phyloP scores from a whole-genome alignment of 2,113 vertebrate genomes.

The Climacteris rufus region DNA sequence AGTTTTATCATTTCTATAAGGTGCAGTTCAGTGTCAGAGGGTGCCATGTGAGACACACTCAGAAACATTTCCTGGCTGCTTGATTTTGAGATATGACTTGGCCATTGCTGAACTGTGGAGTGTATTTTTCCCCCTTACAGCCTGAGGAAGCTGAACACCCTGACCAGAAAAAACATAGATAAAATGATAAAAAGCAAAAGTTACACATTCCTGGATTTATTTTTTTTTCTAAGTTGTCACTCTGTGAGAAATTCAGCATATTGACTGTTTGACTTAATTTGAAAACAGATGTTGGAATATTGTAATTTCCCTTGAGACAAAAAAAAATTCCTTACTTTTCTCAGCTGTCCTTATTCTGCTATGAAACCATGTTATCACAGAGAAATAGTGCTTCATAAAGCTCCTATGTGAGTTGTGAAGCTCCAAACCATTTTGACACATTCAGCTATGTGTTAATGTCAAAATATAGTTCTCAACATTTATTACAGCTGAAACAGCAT shows the following conservation, averaged over 20 bases:
- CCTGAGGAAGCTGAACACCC: background rate
- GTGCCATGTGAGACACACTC: background rate
- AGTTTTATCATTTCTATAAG: background rate
- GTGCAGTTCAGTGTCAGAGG: background rate
- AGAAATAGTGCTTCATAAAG: background rate
- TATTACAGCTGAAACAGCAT: background rate
- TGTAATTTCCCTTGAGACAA: conserved; percentile 1
- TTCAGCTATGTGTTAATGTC: background rate
- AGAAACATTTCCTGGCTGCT: background rate
- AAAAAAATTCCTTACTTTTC: background rate
- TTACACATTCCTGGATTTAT: background rate
- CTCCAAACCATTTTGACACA: background rate
- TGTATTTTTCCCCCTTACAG: background rate
- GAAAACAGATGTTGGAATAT: conserved; percentile 48
- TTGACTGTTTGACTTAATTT: conserved; percentile 40
- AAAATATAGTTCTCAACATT: background rate
- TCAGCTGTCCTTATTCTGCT: conserved; percentile 8
- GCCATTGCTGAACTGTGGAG: background rate
- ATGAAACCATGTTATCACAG: background rate
- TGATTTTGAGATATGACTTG: background rate
- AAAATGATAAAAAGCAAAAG: background rate
- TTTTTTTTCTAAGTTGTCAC: background rate
- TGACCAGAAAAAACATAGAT: background rate
- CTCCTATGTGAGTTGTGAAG: background rate
- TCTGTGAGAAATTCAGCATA: background rate